Evolutionary conservation across 2,888 invertebrate species (phyloP).

Genomic region (Morpho achilles): DNA sequence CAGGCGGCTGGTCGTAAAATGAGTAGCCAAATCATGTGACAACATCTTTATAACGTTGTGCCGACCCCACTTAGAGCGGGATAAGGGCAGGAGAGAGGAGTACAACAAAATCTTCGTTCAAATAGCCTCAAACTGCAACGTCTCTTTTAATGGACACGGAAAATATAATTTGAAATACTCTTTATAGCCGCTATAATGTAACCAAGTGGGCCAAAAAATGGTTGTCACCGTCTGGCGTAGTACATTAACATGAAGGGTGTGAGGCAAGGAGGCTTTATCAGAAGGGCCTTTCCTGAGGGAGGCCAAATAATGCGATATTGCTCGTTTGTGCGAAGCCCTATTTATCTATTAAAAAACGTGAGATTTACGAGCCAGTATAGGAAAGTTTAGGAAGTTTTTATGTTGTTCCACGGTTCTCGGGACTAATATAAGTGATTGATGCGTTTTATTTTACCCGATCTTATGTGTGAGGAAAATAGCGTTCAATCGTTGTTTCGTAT

Average conservation of each 20-base stretch:
- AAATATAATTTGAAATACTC: slow-evolving; percentile 78
- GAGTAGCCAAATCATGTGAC: no score
- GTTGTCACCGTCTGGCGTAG: slow-evolving; percentile 78
- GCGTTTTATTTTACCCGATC: slow-evolving; percentile 53
- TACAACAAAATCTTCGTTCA: slow-evolving; percentile 47
- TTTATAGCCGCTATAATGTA: slow-evolving; percentile 75
- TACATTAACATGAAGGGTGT: slow-evolving; percentile 78
- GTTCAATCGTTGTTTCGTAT: not conserved
- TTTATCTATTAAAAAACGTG: slow-evolving; percentile 79
- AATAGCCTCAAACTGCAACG: slow-evolving; percentile 51
- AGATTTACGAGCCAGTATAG: slow-evolving; percentile 72
- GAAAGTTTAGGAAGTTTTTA: slow-evolving; percentile 74
- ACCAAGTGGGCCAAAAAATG: slow-evolving; percentile 79
- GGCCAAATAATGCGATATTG: slow-evolving; percentile 79
- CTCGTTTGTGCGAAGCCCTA: slow-evolving; percentile 78
- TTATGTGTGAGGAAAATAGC: slow-evolving; percentile 23
- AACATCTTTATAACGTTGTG: no score
- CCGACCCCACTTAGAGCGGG: no score
- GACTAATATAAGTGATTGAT: slow-evolving; percentile 73
- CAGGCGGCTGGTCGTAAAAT: no score
- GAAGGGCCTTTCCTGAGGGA: slow-evolving; percentile 78
- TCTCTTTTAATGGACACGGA: slow-evolving; percentile 75
- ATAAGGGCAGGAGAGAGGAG: not conserved
- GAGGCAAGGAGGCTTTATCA: slow-evolving; percentile 76
- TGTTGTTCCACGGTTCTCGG: slow-evolving; percentile 62